phyloP scores from a whole-genome alignment of 92 coral and sea anemone genomes.

The Siderastrea radians region DNA sequence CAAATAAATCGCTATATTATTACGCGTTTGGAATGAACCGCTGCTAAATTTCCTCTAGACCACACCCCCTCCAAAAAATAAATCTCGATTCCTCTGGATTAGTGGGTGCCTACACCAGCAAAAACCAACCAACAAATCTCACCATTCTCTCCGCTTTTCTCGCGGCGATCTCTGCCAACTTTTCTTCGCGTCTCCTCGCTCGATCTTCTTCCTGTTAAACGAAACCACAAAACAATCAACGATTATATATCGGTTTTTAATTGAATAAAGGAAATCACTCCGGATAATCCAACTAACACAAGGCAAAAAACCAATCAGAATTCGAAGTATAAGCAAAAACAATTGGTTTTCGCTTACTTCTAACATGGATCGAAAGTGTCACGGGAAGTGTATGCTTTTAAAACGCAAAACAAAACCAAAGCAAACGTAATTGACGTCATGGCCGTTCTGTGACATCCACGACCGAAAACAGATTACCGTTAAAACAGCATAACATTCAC shows the following conservation, averaged over 20 bases:
- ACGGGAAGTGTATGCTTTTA: no score
- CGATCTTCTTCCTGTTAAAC: constrained; percentile 80
- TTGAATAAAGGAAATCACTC: background rate
- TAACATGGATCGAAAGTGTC: no score
- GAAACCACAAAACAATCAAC: background rate
- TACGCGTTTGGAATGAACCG: background rate
- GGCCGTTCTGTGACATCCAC: no score
- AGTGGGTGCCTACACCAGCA: background rate
- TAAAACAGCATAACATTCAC: no score
- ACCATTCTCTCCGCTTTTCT: constrained; percentile 92
- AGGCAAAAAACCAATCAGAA: background rate
- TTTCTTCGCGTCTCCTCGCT: constrained; percentile 90
- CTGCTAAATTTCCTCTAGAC: background rate
- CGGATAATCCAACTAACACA: background rate
- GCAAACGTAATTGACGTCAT: no score
- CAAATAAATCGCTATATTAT: background rate
- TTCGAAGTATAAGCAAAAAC: background rate
- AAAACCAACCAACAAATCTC: background rate
- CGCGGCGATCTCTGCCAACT: constrained; percentile 85
- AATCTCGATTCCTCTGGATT: background rate
- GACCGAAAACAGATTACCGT: no score
- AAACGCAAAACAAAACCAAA: no score
- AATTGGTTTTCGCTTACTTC: no score
- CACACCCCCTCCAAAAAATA: background rate
- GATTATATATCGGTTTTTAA: background rate